phyloP scores from a whole-genome alignment of 1,140 invertebrate genomes.

The Zaprionus capensis region DNA sequence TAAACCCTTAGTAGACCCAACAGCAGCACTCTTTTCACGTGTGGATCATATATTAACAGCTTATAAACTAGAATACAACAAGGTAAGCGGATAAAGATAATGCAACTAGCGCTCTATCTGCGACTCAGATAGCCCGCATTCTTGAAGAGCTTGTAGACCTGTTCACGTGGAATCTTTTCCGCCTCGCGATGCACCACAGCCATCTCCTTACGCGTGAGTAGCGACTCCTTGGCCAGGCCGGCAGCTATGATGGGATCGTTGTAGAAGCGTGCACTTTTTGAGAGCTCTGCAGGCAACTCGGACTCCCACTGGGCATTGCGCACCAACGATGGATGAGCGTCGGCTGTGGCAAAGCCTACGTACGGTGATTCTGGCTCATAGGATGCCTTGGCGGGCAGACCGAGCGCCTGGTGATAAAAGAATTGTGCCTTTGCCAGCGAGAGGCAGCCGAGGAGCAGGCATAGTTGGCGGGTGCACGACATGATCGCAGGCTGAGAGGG shows the following conservation, averaged over 20 bases:
- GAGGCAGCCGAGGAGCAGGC: conserved; percentile 47
- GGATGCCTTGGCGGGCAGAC: conserved; percentile 27
- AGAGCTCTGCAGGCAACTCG: conserved; percentile 87
- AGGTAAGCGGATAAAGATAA: conserved; percentile 43
- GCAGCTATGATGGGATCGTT: conserved; percentile 90
- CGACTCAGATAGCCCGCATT: conserved; percentile 87
- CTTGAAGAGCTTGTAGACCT: conserved; percentile 90
- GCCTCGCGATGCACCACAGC: conserved; percentile 90
- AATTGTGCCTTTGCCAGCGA: conserved; percentile 58
- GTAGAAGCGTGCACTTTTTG: conserved; percentile 87
- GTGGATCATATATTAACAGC: conserved; percentile 64
- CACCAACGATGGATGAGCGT: conserved; percentile 87
- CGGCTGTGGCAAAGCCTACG: conserved; percentile 68
- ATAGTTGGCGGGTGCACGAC: conserved; percentile 57
- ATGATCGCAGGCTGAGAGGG: conserved; percentile 45
- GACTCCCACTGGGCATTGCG: conserved; percentile 87
- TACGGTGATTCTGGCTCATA: conserved; percentile 58
- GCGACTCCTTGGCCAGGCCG: conserved; percentile 89
- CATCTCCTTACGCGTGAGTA: conserved; percentile 90
- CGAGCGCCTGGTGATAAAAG: conserved; percentile 67
- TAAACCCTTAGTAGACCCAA: conserved; percentile 20
- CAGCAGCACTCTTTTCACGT: conserved; percentile 4
- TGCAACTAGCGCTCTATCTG: conserved; percentile 50
- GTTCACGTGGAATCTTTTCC: conserved; percentile 90
- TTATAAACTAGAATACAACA: conserved; percentile 74